Evolutionary conservation across 2,797 vertebrate species (phyloP), one percentile per base, ranked within the genome.

Genomic region (Pangasius mekongensis): DNA sequence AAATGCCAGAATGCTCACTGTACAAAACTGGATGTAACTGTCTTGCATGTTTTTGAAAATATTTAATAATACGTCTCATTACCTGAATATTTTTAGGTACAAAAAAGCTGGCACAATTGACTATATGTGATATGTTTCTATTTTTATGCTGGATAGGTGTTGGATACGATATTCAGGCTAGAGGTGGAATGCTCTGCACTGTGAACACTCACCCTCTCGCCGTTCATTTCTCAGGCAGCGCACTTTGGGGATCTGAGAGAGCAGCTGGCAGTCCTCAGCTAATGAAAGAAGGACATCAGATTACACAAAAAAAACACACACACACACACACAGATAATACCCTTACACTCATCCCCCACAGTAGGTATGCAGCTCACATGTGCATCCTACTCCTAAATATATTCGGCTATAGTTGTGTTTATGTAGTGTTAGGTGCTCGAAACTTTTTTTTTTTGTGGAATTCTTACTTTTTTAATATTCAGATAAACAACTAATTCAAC

Each of bases 181-280:
- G 16, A 66, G 60, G 24, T 5, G 18, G n/a, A 43, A 27, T 54
- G 2, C n/a, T 3, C 49, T 88, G 20, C n/a, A 10, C 24, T 73
- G 56, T 62, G 30, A 36, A 87, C 87, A 94, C 97, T 95, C 92
- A 99, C 98, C 98, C 96, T 99, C 98, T 94, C 98, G 94, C 20
- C 95, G 94, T 43, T 91, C 95, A 87, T 99, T 99, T 91, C 98
- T 97, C 90, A 99, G 94, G 93, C 98, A 99, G 90, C 95, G 97
- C 88, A 99, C 97, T 94, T 99, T 99, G 84, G 98, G 98, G 92
- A 99, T 98, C 95, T 97, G 98, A 47, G 97, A 94, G 89, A 99
- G 97, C 92, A 99, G 97, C 93, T 98, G 97, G 94, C 98, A 99
- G 95, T 99, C 98, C 67, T 99, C 98, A 92, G 98, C 98, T 99